Conservation (phyloP, 2,888 invertebrate genomes). For the Blomia tropicalis region DNA sequence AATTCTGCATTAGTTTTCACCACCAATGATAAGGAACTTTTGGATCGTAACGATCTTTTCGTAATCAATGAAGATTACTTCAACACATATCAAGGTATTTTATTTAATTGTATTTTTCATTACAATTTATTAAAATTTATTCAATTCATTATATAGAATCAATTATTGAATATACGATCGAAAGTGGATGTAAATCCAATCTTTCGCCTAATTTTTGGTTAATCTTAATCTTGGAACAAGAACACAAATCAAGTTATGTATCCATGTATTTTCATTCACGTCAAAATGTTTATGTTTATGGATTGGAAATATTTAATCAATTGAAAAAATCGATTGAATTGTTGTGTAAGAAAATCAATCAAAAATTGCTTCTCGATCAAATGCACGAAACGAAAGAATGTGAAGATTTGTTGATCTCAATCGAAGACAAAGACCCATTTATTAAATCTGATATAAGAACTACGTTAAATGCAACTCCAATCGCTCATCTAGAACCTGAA, state of each 20-base stretch:
- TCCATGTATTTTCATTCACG: slow-evolving; percentile 50
- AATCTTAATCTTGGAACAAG: slow-evolving; percentile 38
- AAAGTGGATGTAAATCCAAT: background rate
- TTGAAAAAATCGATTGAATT: slow-evolving; percentile 9
- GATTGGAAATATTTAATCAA: slow-evolving; percentile 19
- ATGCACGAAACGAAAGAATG: slow-evolving; percentile 51
- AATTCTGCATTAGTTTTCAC: background rate
- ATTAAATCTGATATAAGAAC: slow-evolving; percentile 3
- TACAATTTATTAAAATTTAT: too few relatives aligned
- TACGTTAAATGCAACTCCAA: slow-evolving; percentile 6
- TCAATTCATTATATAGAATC: too few relatives aligned
- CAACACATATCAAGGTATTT: background rate
- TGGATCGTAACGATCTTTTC: background rate
- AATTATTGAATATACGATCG: slow-evolving; percentile 3
- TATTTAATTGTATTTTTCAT: background rate
- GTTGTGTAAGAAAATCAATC: slow-evolving; percentile 31
- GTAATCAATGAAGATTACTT: slow-evolving; percentile 7
- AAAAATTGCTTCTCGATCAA: slow-evolving; percentile 50
- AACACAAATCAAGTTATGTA: slow-evolving; percentile 37
- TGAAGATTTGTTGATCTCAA: slow-evolving; percentile 49
- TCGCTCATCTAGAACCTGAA: slow-evolving; percentile 9
- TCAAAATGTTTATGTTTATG: slow-evolving; percentile 15
- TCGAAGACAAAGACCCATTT: slow-evolving; percentile 18
- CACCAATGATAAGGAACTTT: background rate
- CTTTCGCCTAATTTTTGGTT: slow-evolving; percentile 53